These are phyloP conservation scores for Ctenopoma kingsleyae DNA, from an alignment of 2,797 vertebrate species.

Conservation along the genomic window DNA sequence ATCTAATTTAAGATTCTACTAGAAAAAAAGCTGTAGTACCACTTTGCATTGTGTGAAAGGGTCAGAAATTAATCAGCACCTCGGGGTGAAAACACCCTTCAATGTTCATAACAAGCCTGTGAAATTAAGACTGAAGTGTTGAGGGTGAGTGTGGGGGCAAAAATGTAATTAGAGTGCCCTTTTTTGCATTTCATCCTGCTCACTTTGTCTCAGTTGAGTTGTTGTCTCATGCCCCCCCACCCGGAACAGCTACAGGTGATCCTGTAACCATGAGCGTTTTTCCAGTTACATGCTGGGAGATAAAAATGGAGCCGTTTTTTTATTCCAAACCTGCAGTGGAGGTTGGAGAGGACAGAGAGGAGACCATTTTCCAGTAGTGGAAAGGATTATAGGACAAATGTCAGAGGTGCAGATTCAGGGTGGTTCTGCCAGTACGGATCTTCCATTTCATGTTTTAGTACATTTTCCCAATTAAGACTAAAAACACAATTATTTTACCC, in stretches of 20 bases:
- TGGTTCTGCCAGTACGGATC: not conserved
- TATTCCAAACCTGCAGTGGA: not conserved
- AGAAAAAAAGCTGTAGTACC: not conserved
- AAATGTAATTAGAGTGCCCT: constrained; percentile 16
- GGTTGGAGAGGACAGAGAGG: not conserved
- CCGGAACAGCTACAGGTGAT: constrained; percentile 4
- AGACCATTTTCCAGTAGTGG: constrained; percentile 5
- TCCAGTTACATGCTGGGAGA: constrained; percentile 36
- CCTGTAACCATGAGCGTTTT: not conserved
- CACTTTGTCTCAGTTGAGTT: constrained; percentile 11
- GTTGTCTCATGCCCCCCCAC: constrained; percentile 4
- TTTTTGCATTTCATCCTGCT: not conserved
- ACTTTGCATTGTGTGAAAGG: not conserved
- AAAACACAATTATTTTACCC: not conserved
- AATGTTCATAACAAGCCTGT: constrained; percentile 19
- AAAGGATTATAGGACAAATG: constrained; percentile 12
- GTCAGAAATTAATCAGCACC: constrained; percentile 32
- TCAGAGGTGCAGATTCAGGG: not conserved
- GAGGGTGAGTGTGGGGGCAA: not conserved
- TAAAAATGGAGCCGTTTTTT: not conserved
- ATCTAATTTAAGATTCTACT: constrained; percentile 3
- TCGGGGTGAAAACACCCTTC: constrained; percentile 24
- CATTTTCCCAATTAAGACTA: not conserved
- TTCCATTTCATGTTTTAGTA: not conserved
- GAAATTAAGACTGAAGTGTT: constrained; percentile 31